phyloP scores from a whole-genome alignment of 2,797 vertebrate genomes.

The Naso thynnoides region DNA sequence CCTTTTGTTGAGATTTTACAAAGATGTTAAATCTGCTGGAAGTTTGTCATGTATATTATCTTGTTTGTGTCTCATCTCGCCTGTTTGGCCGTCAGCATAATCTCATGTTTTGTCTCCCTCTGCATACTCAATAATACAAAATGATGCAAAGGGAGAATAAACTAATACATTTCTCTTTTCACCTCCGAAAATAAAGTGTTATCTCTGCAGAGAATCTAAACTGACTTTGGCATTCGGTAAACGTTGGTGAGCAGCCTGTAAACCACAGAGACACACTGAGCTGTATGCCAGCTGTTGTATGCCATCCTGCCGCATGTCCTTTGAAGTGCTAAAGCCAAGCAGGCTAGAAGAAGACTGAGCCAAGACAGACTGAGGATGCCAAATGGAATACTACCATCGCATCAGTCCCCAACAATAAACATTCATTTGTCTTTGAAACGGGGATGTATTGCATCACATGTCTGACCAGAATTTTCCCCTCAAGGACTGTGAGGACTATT shows the following conservation, averaged over 20 bases:
- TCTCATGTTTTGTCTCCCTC: background rate
- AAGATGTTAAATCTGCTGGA: background rate
- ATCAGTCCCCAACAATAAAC: slow-evolving; percentile 56
- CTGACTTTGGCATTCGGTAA: slow-evolving; percentile 55
- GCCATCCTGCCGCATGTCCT: slow-evolving; percentile 63
- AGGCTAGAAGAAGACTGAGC: slow-evolving; percentile 47
- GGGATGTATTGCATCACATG: slow-evolving; percentile 36
- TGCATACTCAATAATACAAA: background rate
- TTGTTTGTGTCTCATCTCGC: background rate
- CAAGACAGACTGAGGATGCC: slow-evolving; percentile 52
- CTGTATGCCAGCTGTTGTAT: slow-evolving; percentile 73
- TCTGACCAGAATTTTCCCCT: slow-evolving; percentile 65
- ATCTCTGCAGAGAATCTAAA: slow-evolving; percentile 49
- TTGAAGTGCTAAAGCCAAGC: slow-evolving; percentile 58
- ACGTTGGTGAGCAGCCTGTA: slow-evolving; percentile 55
- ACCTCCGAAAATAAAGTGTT: slow-evolving; percentile 52
- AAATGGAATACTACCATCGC: slow-evolving; percentile 42
- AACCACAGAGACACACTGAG: slow-evolving; percentile 48
- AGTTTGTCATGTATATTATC: background rate
- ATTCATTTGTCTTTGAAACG: slow-evolving; percentile 55
- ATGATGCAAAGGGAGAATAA: background rate
- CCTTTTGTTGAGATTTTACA: background rate
- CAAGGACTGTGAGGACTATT: slow-evolving; percentile 58
- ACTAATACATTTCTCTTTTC: slow-evolving; percentile 24
- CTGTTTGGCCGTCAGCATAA: background rate